A percentile compares a stretch with the other conserved stretches of the same genome.
These are phyloP conservation scores for Celastrina argiolus DNA, from an alignment of 2,888 invertebrate species.

Conservation along the genomic window DNA sequence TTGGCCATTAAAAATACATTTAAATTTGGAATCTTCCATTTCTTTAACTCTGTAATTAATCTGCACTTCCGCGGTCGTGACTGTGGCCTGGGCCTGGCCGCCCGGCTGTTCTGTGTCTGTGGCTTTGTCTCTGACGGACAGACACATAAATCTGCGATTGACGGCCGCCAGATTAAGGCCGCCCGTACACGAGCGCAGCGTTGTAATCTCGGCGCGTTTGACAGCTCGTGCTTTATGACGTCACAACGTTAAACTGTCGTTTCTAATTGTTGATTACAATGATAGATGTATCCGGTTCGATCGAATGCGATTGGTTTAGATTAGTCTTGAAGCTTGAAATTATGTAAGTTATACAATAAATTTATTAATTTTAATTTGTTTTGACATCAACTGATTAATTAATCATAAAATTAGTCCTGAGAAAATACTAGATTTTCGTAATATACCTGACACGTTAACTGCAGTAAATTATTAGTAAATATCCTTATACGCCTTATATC, in stretches of 20 bases:
- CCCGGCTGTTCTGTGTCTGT: too few species aligned
- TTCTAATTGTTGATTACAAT: slow-evolving; percentile 3
- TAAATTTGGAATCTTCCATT: slow-evolving; percentile 25
- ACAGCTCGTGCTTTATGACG: slow-evolving; percentile 8
- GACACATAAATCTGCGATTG: slow-evolving; percentile 41
- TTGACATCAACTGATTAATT: too few species aligned
- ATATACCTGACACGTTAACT: too few species aligned
- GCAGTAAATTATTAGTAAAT: too few species aligned
- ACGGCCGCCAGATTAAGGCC: slow-evolving; percentile 30
- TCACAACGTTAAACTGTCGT: background rate
- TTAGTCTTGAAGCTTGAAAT: background rate
- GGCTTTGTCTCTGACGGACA: slow-evolving; percentile 24
- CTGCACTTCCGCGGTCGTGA: slow-evolving; percentile 34
- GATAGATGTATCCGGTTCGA: background rate
- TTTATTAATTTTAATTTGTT: background rate
- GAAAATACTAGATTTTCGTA: too few species aligned
- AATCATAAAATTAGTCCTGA: too few species aligned
- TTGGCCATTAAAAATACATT: slow-evolving; percentile 18
- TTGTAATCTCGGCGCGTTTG: background rate
- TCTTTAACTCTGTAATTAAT: slow-evolving; percentile 33
- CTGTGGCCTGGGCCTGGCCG: slow-evolving; percentile 20
- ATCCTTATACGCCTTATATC: too few species aligned
- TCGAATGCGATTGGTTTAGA: background rate
- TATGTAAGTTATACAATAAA: background rate
- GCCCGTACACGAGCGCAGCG: slow-evolving; percentile 1